Conservation (phyloP, 2,888 invertebrate species). For the Hoplodrina ambigua region DNA sequence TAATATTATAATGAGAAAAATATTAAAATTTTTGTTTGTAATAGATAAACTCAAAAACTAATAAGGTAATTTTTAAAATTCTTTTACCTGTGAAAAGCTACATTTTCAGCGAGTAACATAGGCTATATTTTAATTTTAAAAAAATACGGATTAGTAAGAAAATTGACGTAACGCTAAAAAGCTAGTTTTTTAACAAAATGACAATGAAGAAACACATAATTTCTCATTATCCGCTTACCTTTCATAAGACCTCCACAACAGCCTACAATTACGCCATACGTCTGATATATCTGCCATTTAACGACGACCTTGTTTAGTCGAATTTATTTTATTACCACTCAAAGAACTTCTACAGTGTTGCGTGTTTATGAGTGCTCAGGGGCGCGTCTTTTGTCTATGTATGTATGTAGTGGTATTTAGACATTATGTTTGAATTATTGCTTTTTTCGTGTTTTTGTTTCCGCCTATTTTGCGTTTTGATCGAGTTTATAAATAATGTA, state of each 20-base stretch:
- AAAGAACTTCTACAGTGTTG: slow-evolving; percentile 45
- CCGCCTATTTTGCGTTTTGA: slow-evolving; percentile 1
- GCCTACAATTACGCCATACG: slow-evolving; percentile 25
- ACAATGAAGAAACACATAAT: slow-evolving; percentile 2
- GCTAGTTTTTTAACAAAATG: no score
- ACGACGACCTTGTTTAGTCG: slow-evolving; percentile 38
- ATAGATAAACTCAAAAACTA: no score
- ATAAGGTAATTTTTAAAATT: no score
- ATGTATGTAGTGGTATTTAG: slow-evolving; percentile 25
- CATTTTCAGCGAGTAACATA: no score
- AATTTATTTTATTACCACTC: slow-evolving; percentile 56
- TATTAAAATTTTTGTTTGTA: no score
- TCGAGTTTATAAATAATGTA: background rate
- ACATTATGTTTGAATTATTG: slow-evolving; percentile 34
- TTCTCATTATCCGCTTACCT: slow-evolving; percentile 19
- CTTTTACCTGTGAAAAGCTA: no score
- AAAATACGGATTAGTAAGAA: no score
- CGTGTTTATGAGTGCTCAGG: slow-evolving; percentile 50
- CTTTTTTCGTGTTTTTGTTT: background rate
- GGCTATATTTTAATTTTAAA: no score
- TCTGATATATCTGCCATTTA: slow-evolving; percentile 38
- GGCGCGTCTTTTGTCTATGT: slow-evolving; percentile 39
- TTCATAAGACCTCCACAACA: slow-evolving; percentile 12
- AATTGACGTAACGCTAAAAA: no score
- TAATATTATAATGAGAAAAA: no score